phyloP scores from a whole-genome alignment of 2,888 invertebrate genomes.

The Periphyllus acericola region DNA sequence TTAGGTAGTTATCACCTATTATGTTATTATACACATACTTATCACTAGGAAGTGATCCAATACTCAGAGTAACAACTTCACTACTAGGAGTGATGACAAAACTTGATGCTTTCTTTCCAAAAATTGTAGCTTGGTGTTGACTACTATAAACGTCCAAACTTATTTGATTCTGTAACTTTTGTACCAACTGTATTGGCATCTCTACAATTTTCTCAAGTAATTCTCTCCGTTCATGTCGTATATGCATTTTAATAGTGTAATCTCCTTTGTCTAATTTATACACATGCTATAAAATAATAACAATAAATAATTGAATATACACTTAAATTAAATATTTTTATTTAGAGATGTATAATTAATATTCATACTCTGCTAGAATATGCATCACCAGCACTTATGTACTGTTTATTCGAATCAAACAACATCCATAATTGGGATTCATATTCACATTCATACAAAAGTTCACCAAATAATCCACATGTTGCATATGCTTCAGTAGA shows the following conservation, averaged over 20 bases:
- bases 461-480: constrained; percentile 82
- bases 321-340: background rate
- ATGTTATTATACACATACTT: constrained; percentile 74
- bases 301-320: background rate
- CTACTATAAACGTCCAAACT: constrained; percentile 77
- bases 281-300: constrained; percentile 54
- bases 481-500: constrained; percentile 84
- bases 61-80: constrained; percentile 77
- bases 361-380: constrained; percentile 81
- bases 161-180: constrained; percentile 74
- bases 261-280: constrained; percentile 74
- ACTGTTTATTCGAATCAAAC: constrained; percentile 89
- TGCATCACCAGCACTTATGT: constrained; percentile 87
- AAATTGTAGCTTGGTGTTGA: constrained; percentile 76
- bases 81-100: constrained; percentile 73
- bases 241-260: constrained; percentile 84
- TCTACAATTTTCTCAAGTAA: constrained; percentile 87
- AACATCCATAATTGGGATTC: constrained; percentile 98
- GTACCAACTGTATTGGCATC: constrained; percentile 77
- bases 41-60: constrained; percentile 81
- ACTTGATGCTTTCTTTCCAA: constrained; percentile 81
- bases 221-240: constrained; percentile 89
- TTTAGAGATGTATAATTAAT: background rate
- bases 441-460: constrained; percentile 94
- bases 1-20: constrained; percentile 3